Conservation (phyloP, 2,113 vertebrate species). For the Promerops cafer region DNA sequence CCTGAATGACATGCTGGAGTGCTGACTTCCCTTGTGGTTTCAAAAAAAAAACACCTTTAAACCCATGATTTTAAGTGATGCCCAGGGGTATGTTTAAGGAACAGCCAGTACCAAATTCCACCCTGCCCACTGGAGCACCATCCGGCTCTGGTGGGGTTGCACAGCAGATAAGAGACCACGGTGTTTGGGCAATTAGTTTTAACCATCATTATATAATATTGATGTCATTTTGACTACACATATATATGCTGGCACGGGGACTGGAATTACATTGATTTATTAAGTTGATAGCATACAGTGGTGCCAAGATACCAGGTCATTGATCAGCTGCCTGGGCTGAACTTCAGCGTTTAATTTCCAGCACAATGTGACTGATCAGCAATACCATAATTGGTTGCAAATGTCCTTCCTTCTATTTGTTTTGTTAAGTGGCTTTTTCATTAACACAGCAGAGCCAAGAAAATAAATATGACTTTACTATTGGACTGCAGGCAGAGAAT, state of each 20-base stretch:
- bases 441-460: constrained; percentile 64
- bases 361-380: constrained; percentile 74
- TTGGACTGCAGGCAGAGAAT: constrained; percentile 9
- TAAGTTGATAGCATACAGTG: background rate
- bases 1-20: constrained; percentile 49
- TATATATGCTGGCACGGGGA: background rate
- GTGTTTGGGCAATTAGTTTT: background rate
- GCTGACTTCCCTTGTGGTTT: constrained; percentile 48
- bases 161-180: background rate
- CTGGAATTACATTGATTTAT: constrained; percentile 55
- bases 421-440: constrained; percentile 69
- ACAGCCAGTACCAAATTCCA: background rate
- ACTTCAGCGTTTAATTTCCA: constrained; percentile 68
- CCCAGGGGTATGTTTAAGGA: constrained; percentile 30
- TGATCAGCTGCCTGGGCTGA: constrained; percentile 65
- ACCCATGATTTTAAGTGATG: constrained; percentile 22
- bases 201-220: background rate
- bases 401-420: constrained; percentile 70
- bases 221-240: constrained; percentile 4
- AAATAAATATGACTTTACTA: constrained; percentile 32
- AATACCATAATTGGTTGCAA: constrained; percentile 77
- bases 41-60: constrained; percentile 11
- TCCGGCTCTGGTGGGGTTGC: background rate
- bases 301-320: constrained; percentile 64
- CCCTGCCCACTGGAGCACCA: background rate